Conservation (phyloP, 2,888 invertebrate species). For the Microplitis deprimator region DNA sequence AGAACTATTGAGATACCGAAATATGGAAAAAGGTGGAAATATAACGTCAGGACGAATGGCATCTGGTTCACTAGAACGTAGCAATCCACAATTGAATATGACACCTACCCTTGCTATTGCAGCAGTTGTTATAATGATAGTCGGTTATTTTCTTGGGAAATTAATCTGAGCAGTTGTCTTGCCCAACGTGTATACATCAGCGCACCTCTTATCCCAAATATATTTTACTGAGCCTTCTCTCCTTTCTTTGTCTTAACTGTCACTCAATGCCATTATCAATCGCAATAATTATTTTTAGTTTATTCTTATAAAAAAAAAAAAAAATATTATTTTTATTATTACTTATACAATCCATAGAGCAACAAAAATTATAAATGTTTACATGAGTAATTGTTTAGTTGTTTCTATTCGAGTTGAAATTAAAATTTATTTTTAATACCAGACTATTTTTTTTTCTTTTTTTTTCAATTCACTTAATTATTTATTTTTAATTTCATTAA, state of each 20-base stretch:
- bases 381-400: slow-evolving; percentile 1
- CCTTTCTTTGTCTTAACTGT: slow-evolving; percentile 51
- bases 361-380: not conserved
- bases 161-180: slow-evolving; percentile 57
- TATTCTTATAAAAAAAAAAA: slow-evolving; percentile 13
- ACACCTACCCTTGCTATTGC: slow-evolving; percentile 59
- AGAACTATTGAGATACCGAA: slow-evolving; percentile 65
- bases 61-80: slow-evolving; percentile 55
- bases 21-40: slow-evolving; percentile 60
- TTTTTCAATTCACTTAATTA: slow-evolving; percentile 11
- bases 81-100: slow-evolving; percentile 53
- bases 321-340: not conserved
- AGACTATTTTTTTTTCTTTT: not conserved
- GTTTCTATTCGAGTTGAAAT: not conserved
- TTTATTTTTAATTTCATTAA: slow-evolving; percentile 12
- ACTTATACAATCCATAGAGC: not conserved
- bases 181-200: slow-evolving; percentile 42
- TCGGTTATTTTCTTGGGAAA: slow-evolving; percentile 69
- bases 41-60: slow-evolving; percentile 58
- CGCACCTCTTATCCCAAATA: slow-evolving; percentile 56
- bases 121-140: slow-evolving; percentile 64
- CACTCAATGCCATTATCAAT: slow-evolving; percentile 52
- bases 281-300: slow-evolving; percentile 29
- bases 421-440: not conserved
- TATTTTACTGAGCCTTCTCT: slow-evolving; percentile 62